phyloP scores from a whole-genome alignment of 2,113 vertebrate species.

The Rana temporaria region DNA sequence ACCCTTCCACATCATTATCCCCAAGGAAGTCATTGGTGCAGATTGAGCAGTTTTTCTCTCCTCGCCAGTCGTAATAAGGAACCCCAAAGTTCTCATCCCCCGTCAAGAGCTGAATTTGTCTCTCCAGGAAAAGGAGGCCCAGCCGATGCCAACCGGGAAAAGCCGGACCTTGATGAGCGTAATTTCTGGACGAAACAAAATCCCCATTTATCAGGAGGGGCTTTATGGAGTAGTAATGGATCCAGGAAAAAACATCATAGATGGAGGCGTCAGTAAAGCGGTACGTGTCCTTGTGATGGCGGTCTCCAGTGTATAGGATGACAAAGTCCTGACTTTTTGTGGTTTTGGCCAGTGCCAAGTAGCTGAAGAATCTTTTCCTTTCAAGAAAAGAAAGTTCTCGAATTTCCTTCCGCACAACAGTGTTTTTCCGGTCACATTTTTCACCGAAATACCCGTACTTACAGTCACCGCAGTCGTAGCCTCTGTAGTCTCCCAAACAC shows the following conservation, averaged over 20 bases:
- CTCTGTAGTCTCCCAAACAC: slow-evolving; percentile 32
- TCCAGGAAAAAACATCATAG: slow-evolving; percentile 58
- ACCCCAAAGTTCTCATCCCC: slow-evolving; percentile 59
- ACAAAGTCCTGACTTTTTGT: slow-evolving; percentile 52
- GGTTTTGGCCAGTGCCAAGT: slow-evolving; percentile 52
- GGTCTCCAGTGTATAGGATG: slow-evolving; percentile 52
- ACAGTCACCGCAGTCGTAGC: slow-evolving; percentile 55
- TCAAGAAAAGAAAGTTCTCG: slow-evolving; percentile 43
- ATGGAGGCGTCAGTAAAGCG: slow-evolving; percentile 53
- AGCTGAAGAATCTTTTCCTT: slow-evolving; percentile 46
- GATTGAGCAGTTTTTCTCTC: slow-evolving; percentile 58
- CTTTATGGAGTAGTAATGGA: slow-evolving; percentile 61
- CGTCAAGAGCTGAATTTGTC: slow-evolving; percentile 58
- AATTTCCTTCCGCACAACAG: slow-evolving; percentile 20
- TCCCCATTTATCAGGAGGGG: background rate
- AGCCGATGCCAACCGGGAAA: slow-evolving; percentile 60
- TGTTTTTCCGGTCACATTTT: slow-evolving; percentile 8
- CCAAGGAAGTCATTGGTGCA: slow-evolving; percentile 59
- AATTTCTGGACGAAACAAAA: slow-evolving; percentile 4
- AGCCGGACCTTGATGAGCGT: slow-evolving; percentile 60
- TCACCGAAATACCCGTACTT: slow-evolving; percentile 44
- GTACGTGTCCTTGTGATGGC: slow-evolving; percentile 23
- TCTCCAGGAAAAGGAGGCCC: slow-evolving; percentile 60
- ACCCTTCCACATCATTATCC: slow-evolving; percentile 32
- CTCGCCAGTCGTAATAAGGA: slow-evolving; percentile 62